Evolutionary conservation across 2,888 invertebrate species (phyloP).

Genomic region (Philonicus albiceps): DNA sequence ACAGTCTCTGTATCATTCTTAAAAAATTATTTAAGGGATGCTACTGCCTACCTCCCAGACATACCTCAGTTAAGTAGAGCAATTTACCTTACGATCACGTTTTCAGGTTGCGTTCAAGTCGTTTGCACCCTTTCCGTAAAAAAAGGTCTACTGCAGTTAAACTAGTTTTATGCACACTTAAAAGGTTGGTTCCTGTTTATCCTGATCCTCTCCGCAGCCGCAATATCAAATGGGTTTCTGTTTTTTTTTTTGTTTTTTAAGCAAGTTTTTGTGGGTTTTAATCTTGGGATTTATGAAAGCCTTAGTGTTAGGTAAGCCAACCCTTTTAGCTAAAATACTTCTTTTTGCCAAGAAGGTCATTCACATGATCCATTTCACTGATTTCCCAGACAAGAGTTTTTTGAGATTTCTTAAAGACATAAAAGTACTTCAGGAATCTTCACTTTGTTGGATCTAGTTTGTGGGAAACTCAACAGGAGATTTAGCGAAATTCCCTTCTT

Average conservation of each 20-base stretch:
- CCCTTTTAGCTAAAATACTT: conserved; percentile 15
- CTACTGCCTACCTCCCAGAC: conserved; percentile 14
- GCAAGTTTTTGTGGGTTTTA: conserved; percentile 47
- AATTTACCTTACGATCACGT: conserved; percentile 46
- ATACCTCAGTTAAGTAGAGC: conserved; percentile 45
- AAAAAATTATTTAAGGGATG: conserved; percentile 1
- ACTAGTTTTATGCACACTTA: conserved; percentile 41
- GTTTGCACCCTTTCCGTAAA: conserved; percentile 44
- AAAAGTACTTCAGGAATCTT: conserved; percentile 4
- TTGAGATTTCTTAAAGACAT: conserved; percentile 6
- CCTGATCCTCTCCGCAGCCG: conserved; percentile 42
- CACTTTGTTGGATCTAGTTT: neutral
- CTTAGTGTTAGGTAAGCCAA: conserved; percentile 16
- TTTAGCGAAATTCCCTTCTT: neutral
- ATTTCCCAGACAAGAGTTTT: neutral
- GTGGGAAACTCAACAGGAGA: conserved; percentile 3
- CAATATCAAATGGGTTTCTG: neutral
- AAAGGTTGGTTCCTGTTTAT: conserved; percentile 47
- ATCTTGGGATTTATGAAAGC: conserved; percentile 47
- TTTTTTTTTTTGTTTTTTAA: neutral
- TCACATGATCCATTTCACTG: conserved; percentile 14
- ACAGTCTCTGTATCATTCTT: neutral
- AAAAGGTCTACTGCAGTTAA: conserved; percentile 9
- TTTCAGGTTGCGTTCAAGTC: conserved; percentile 42
- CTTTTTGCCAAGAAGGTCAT: conserved; percentile 27